phyloP scores from a whole-genome alignment of 1,140 invertebrate species.

The Linepithema humile region DNA sequence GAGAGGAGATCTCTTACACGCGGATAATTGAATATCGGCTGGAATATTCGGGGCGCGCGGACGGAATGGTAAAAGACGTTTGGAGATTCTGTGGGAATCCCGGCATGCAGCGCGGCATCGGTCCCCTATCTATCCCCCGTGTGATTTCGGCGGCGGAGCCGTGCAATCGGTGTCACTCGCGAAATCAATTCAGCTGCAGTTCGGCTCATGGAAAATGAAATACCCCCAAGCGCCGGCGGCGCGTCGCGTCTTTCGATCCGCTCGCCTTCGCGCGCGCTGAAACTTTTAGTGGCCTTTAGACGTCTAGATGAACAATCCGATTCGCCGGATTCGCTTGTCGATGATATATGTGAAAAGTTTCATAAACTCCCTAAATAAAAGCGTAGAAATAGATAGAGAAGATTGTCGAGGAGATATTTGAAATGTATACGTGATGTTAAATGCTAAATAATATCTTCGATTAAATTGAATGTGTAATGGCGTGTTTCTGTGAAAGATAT shows the following conservation, averaged over 20 bases:
- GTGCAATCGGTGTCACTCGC: slow-evolving; percentile 24
- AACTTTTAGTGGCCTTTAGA: slow-evolving; percentile 14
- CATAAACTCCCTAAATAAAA: too few relatives aligned
- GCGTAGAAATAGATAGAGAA: too few relatives aligned
- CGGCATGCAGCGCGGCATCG: slow-evolving; percentile 19
- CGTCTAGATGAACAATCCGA: background rate
- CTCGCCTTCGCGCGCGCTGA: background rate
- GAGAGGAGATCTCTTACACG: slow-evolving; percentile 8
- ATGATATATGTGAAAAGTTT: too few relatives aligned
- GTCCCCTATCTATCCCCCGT: slow-evolving; percentile 25
- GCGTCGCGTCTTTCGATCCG: slow-evolving; percentile 5
- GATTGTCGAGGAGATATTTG: too few relatives aligned
- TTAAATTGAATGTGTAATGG: too few relatives aligned
- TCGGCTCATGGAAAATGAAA: slow-evolving; percentile 61
- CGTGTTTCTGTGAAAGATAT: too few relatives aligned
- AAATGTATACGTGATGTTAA: too few relatives aligned
- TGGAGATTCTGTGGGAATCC: slow-evolving; percentile 52
- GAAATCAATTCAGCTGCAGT: slow-evolving; percentile 51
- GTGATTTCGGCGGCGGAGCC: background rate
- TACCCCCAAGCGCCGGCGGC: background rate
- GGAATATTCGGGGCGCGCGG: background rate
- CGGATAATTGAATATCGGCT: slow-evolving; percentile 63
- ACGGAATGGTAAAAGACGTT: background rate
- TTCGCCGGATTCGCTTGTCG: too few relatives aligned
- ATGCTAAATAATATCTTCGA: too few relatives aligned